Evolutionary conservation across 2,888 invertebrate species (phyloP).

Genomic region (Pachycephus smyrnensis): DNA sequence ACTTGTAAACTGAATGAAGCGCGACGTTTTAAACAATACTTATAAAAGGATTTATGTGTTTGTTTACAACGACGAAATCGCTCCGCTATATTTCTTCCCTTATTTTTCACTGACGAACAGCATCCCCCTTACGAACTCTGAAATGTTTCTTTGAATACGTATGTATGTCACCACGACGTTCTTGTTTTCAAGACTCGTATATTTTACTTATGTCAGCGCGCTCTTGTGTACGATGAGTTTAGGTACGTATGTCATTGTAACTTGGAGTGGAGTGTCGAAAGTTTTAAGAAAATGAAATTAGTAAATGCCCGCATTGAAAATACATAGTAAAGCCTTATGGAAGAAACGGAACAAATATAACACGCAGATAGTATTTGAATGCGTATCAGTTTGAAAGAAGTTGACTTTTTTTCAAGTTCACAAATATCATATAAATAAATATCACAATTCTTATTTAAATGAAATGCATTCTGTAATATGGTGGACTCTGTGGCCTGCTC

Average conservation of each 20-base stretch:
- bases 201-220: not conserved
- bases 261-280: not conserved
- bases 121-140: not conserved
- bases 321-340: not conserved
- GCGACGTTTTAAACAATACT: not conserved
- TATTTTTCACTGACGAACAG: constrained; percentile 3
- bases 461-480: not conserved
- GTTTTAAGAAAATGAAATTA: not conserved
- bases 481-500: not conserved
- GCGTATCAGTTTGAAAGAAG: no score
- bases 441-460: not conserved
- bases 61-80: constrained; percentile 34
- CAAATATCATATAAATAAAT: not conserved
- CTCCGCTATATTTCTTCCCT: not conserved
- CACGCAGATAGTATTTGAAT: no score
- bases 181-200: not conserved
- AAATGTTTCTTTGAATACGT: constrained; percentile 1
- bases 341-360: not conserved
- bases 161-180: not conserved
- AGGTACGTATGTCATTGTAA: not conserved
- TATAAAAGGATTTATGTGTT: constrained; percentile 35
- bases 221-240: not conserved
- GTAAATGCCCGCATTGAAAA: not conserved
- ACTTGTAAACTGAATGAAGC: not conserved
- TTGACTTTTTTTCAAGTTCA: no score